Base-by-base conservation (phyloP, 2,797 vertebrate genomes). In the Phyllotis vaccarum region DNA sequence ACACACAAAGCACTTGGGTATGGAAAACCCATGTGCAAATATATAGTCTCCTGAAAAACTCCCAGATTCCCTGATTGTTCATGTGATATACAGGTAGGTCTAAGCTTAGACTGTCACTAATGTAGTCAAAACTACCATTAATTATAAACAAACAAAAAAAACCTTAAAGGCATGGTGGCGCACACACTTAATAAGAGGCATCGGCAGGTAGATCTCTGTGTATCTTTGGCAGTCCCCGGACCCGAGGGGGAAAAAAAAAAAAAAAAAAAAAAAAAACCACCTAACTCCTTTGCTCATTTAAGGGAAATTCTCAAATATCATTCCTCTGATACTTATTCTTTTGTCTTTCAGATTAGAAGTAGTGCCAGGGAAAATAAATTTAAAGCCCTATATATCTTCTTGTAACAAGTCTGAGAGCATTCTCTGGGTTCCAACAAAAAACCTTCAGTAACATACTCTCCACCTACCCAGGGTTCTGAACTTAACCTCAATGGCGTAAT, bases 261-360 rank as follows among this genome's bases (percentile, higher is more conserved):
- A n/a, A n/a, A n/a, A n/a, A n/a, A n/a, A n/a, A n/a, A n/a, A n/a
- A n/a, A n/a, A n/a, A n/a, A n/a, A n/a, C n/a, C n/a, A 52, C 10
- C 46, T 52, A 95, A 94, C 27, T 82, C 82, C 62, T 68, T 93
- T 74, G 58, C 31, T 93, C 94, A 91, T 89, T 89, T 86, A 34
- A 79, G 75, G 52, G 89, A 87, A 95, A 81, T 62, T 76, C 81
- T 92, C 90, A 75, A 93, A 70, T 85, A 27, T 75, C 56, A 40
- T 93, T 86, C n/a, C 70, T 86, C 79, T 78, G 85, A 76, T 49
- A 93, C 62, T 58, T 91, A 91, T n/a, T 81, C 80, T 89, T 97
- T 93, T 95, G 49, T 80, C 75, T 72, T 97, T 93, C 34, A 95
- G 16, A 81, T 86, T 80, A 2, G n/a, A 78, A 78, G 43, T 74